phyloP scores from a whole-genome alignment of 2,113 vertebrate species.

The Nibea albiflora region DNA sequence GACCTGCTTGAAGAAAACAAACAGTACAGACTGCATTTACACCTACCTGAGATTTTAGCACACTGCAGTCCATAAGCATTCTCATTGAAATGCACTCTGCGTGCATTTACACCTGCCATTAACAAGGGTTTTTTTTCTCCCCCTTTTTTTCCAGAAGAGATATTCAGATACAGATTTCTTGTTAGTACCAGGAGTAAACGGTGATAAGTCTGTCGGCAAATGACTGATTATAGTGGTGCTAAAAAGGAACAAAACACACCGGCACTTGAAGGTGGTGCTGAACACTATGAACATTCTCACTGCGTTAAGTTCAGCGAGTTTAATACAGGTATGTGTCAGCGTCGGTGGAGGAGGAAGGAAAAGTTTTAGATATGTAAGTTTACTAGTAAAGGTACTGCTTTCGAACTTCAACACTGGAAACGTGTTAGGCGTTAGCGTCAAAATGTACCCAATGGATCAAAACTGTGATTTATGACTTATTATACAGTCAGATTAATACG shows the following conservation, averaged over 20 bases:
- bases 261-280: neutral
- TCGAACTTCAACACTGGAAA: neutral
- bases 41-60: neutral
- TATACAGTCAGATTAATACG: neutral
- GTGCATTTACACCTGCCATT: neutral
- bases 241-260: no score
- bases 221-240: neutral
- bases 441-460: neutral
- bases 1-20: neutral
- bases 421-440: neutral
- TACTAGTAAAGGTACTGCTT: neutral
- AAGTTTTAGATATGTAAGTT: neutral
- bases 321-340: no score
- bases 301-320: no score
- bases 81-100: neutral
- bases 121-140: neutral
- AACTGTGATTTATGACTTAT: neutral
- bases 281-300: neutral
- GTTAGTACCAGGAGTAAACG: neutral
- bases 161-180: neutral
- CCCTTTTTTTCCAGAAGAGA: neutral
- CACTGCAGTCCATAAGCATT: neutral
- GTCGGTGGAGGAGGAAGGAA: no score
- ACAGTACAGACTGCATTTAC: neutral
- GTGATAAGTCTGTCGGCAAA: neutral